A percentile compares a stretch with the other conserved stretches of the same genome.
Evolutionary conservation across 2,888 invertebrate genomes (phyloP).

Genomic region (Girardia tigrina): DNA sequence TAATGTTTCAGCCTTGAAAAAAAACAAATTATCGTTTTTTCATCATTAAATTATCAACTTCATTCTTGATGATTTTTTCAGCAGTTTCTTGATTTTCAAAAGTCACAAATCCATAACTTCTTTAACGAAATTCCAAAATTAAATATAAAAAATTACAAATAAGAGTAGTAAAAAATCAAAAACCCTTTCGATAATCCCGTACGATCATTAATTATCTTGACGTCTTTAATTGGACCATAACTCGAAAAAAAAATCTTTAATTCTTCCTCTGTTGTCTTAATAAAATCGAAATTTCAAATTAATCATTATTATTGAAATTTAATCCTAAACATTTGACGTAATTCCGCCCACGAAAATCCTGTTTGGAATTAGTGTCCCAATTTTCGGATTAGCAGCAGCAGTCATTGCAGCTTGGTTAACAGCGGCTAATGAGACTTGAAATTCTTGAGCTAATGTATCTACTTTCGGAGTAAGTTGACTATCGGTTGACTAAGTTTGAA

Average conservation of each 20-base stretch:
- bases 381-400: constrained; percentile 27
- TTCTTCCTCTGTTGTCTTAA: constrained; percentile 71
- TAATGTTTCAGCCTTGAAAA: constrained; percentile 30
- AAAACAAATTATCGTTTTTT: neutral
- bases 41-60: constrained; percentile 37
- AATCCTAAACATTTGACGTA: constrained; percentile 59
- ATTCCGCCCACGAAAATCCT: constrained; percentile 90
- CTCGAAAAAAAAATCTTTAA: constrained; percentile 76
- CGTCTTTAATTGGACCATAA: constrained; percentile 63
- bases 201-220: constrained; percentile 82
- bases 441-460: constrained; percentile 18
- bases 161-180: constrained; percentile 36
- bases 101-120: constrained; percentile 64
- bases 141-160: constrained; percentile 27
- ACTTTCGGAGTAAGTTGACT: constrained; percentile 17
- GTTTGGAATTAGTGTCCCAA: constrained; percentile 76
- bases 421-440: constrained; percentile 8
- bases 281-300: constrained; percentile 35
- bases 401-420: neutral
- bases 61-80: constrained; percentile 49
- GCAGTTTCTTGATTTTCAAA: constrained; percentile 77
- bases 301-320: constrained; percentile 26
- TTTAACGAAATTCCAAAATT: constrained; percentile 36
- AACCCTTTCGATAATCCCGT: constrained; percentile 80
- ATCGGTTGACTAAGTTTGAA: constrained; percentile 2